A percentile compares a stretch with the other conserved stretches of the same genome.
Conservation (phyloP, 64 coral and sea anemone species). For the Platygyra sinensis region DNA sequence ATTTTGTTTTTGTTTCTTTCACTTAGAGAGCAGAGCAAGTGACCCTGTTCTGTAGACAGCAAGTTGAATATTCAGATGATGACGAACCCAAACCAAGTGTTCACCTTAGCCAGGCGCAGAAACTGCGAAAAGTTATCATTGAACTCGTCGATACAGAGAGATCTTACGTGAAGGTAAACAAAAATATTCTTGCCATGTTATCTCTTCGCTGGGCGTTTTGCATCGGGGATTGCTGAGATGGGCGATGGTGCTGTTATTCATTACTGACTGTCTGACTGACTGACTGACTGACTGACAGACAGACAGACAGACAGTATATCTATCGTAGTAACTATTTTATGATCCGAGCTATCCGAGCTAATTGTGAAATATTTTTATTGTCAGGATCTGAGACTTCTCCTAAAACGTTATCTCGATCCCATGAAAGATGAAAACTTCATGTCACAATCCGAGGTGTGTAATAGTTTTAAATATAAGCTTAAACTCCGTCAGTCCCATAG, state of each 20-base stretch:
- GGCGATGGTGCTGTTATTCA: too few relatives aligned
- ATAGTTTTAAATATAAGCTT: too few relatives aligned
- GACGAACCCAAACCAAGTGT: constrained; percentile 47
- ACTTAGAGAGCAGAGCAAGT: constrained; percentile 86
- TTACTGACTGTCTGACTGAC: too few relatives aligned
- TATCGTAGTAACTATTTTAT: not conserved
- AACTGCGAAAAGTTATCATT: constrained; percentile 91
- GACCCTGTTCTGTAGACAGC: constrained; percentile 88
- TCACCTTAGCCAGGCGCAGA: constrained; percentile 82
- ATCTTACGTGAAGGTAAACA: constrained; percentile 81
- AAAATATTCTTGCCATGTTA: not conserved
- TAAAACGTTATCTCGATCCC: constrained; percentile 91
- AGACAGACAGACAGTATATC: too few relatives aligned
- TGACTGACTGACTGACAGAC: too few relatives aligned
- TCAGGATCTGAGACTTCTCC: constrained; percentile 83
- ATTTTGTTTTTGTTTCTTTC: not conserved
- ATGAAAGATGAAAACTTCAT: constrained; percentile 95
- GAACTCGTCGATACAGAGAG: constrained; percentile 92
- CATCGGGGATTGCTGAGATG: too few relatives aligned
- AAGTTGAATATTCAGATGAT: constrained; percentile 75
- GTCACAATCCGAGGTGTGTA: constrained; percentile 76
- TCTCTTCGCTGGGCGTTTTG: not conserved
- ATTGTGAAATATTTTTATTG: not conserved
- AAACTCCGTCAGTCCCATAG: not conserved
- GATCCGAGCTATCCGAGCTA: not conserved